Percentiles rank a stretch among this genome's conserved stretches.
phyloP scores from a whole-genome alignment of 2,797 vertebrate genomes.

The Pangasius mekongensis region DNA sequence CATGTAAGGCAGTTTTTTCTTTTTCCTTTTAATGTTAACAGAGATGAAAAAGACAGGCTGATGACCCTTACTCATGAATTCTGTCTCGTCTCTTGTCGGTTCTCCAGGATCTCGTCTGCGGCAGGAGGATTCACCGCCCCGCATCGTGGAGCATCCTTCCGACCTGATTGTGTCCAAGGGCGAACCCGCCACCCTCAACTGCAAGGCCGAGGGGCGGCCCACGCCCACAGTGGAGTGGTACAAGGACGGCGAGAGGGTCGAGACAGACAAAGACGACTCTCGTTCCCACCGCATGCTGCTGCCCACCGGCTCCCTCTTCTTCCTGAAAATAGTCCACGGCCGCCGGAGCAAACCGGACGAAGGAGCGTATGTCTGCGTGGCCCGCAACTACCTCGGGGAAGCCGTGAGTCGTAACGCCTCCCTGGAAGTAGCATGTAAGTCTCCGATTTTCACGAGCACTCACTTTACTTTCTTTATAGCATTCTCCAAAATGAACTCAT shows the following conservation, averaged over 20 bases:
- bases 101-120: slow-evolving; percentile 93
- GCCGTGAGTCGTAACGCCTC: slow-evolving; percentile 97
- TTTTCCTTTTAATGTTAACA: no score
- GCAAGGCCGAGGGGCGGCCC: slow-evolving; percentile 94
- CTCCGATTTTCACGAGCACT: slow-evolving; percentile 9
- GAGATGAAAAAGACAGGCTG: not conserved
- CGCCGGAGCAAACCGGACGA: slow-evolving; percentile 96
- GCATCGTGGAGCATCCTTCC: slow-evolving; percentile 97
- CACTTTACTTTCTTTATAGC: not conserved
- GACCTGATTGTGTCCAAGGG: slow-evolving; percentile 99
- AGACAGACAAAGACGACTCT: slow-evolving; percentile 94
- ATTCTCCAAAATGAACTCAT: not conserved
- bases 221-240: slow-evolving; percentile 98
- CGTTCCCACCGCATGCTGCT: slow-evolving; percentile 97
- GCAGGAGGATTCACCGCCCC: slow-evolving; percentile 94
- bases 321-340: slow-evolving; percentile 94
- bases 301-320: slow-evolving; percentile 95
- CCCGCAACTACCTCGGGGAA: slow-evolving; percentile 97
- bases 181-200: slow-evolving; percentile 97
- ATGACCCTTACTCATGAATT: not conserved
- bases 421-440: slow-evolving; percentile 99
- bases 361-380: slow-evolving; percentile 95
- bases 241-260: slow-evolving; percentile 96
- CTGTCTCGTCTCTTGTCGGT: slow-evolving; percentile 5
- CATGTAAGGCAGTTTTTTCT: not conserved